Evolutionary conservation across 2,888 invertebrate genomes (phyloP).

Genomic region (Acrobasis consociella): DNA sequence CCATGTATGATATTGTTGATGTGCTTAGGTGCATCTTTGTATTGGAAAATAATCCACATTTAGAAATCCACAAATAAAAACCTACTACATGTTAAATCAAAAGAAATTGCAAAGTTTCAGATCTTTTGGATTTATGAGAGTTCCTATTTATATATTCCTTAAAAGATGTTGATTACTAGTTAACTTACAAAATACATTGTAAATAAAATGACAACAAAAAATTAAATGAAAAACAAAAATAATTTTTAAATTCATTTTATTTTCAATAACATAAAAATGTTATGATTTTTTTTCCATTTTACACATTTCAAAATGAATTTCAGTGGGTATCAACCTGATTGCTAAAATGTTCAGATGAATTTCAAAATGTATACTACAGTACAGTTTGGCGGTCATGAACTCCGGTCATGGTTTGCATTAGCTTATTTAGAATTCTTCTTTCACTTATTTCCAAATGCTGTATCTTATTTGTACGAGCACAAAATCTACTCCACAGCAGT

Average conservation of each 20-base stretch:
- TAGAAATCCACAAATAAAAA: too few relatives aligned
- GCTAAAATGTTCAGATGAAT: conserved; percentile 72
- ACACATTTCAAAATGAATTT: conserved; percentile 78
- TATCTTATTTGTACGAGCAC: conserved; percentile 71
- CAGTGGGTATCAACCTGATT: conserved; percentile 73
- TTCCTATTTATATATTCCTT: too few relatives aligned
- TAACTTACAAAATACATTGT: neutral
- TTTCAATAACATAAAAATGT: conserved; percentile 84
- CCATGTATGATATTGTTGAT: too few relatives aligned
- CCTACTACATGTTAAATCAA: too few relatives aligned
- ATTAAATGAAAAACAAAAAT: conserved; percentile 51
- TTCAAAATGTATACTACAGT: conserved; percentile 71
- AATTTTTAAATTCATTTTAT: conserved; percentile 82
- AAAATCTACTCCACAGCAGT: conserved; percentile 71
- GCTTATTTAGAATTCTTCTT: conserved; percentile 66
- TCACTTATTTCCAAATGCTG: conserved; percentile 82
- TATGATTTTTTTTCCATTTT: conserved; percentile 78
- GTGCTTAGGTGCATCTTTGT: too few relatives aligned
- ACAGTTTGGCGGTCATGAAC: conserved; percentile 73
- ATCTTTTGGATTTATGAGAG: too few relatives aligned
- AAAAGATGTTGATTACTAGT: too few relatives aligned
- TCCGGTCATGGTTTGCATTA: conserved; percentile 63
- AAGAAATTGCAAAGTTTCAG: too few relatives aligned
- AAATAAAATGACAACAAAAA: neutral
- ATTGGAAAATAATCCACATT: too few relatives aligned